A percentile compares a stretch with the other conserved stretches of the same genome.
These are phyloP conservation scores for Sphaerophoria rueppellii DNA, from an alignment of 2,888 invertebrate genomes.

Conservation along the genomic window DNA sequence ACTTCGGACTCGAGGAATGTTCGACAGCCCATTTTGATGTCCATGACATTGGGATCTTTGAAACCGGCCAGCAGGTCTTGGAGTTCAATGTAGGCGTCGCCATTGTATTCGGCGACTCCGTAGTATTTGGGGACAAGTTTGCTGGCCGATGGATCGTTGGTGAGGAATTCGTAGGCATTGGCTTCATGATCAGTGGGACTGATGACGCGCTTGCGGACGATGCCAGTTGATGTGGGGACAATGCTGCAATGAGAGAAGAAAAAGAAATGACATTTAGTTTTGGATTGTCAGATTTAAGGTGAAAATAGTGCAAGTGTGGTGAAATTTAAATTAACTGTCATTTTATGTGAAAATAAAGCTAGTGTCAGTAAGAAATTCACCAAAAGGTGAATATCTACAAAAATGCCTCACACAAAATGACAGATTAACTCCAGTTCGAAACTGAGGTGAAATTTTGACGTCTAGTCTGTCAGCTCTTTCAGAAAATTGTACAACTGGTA, in stretches of 20 bases:
- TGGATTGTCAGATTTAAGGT: neutral
- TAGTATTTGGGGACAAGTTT: constrained; percentile 91
- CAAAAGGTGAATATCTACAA: no score
- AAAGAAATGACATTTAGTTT: constrained; percentile 38
- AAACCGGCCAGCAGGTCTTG: constrained; percentile 96
- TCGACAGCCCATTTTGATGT: constrained; percentile 97
- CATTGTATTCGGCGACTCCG: constrained; percentile 88
- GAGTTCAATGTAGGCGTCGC: constrained; percentile 95
- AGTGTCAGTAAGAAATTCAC: no score
- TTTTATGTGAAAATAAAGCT: no score
- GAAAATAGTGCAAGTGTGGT: neutral
- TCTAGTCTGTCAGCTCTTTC: no score
- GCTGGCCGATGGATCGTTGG: constrained; percentile 85
- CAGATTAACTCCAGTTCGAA: no score
- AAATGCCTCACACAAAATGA: no score
- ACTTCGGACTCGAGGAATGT: constrained; percentile 98
- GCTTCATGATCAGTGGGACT: constrained; percentile 89
- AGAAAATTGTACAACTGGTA: neutral
- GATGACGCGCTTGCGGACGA: constrained; percentile 95
- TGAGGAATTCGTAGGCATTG: constrained; percentile 90
- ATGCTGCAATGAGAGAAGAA: constrained; percentile 84
- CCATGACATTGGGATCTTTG: constrained; percentile 96
- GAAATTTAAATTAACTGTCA: no score
- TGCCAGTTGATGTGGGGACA: constrained; percentile 95
- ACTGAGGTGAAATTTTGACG: no score